Conservation (phyloP, 1,140 invertebrate species). For the Bombus confusus region DNA sequence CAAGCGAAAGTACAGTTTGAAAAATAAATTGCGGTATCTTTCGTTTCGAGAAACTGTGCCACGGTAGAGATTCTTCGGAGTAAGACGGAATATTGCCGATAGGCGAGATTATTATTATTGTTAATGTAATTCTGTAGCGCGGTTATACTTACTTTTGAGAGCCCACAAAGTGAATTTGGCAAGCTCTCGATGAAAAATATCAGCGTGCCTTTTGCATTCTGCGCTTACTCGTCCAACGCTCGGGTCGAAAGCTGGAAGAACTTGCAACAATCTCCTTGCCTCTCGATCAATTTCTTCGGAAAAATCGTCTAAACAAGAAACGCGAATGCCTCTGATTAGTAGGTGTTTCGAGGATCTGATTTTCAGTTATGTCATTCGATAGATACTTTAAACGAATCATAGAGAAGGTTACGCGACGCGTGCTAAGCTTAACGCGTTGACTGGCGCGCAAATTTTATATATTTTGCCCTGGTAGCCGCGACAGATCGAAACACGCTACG, state of each 20-base stretch:
- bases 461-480: too few relatives aligned
- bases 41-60: neutral
- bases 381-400: too few relatives aligned
- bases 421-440: too few relatives aligned
- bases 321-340: neutral
- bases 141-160: slow-evolving; percentile 81
- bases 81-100: neutral
- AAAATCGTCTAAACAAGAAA: slow-evolving; percentile 72
- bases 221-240: slow-evolving; percentile 75
- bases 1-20: neutral
- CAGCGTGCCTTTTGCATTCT: slow-evolving; percentile 79
- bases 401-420: too few relatives aligned
- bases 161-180: slow-evolving; percentile 83
- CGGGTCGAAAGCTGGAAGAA: slow-evolving; percentile 76
- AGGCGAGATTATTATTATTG: too few relatives aligned
- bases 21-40: neutral
- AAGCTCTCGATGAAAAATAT: slow-evolving; percentile 78
- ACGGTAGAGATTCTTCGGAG: neutral
- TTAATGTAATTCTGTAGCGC: too few relatives aligned
- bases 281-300: slow-evolving; percentile 74
- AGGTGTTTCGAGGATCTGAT: too few relatives aligned
- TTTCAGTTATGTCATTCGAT: too few relatives aligned
- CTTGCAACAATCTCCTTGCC: slow-evolving; percentile 70
- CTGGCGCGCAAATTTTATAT: too few relatives aligned
- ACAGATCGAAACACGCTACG: too few relatives aligned